A percentile compares a stretch with the other conserved stretches of the same genome.
Conservation (phyloP, 2,888 invertebrate species). For the Agriopis leucophaearia region DNA sequence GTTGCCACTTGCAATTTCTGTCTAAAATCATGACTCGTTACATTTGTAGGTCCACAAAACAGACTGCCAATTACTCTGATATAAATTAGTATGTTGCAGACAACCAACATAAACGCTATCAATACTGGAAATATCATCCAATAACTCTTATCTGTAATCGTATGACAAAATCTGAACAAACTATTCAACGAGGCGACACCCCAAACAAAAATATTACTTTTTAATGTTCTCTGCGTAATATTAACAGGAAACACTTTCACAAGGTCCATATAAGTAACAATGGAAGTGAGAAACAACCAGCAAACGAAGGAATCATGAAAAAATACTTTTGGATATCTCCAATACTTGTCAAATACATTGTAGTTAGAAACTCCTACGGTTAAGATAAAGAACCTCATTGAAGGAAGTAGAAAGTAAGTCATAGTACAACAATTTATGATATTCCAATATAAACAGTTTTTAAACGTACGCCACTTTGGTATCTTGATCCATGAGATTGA, state of each 20-base stretch:
- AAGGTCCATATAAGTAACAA: background rate
- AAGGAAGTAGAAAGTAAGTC: background rate
- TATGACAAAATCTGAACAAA: constrained; percentile 1
- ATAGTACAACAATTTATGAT: background rate
- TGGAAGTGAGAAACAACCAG: background rate
- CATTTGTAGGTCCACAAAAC: background rate
- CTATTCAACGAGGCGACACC: background rate
- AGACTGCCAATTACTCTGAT: background rate
- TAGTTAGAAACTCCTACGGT: background rate
- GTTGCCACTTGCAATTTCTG: constrained; percentile 7
- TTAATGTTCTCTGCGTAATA: background rate
- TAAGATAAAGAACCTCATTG: background rate
- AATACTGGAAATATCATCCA: background rate
- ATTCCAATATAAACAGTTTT: background rate
- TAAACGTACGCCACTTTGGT: constrained; percentile 3
- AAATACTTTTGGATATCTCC: background rate
- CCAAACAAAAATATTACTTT: background rate
- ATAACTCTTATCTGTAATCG: background rate
- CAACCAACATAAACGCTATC: background rate
- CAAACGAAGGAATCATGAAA: constrained; percentile 4
- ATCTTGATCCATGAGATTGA: background rate
- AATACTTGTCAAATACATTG: background rate
- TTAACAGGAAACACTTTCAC: constrained; percentile 2
- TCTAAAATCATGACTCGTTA: background rate
- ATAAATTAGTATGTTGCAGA: constrained; percentile 4